phyloP scores from a whole-genome alignment of 2,113 vertebrate genomes.

The Athene cunicularia region DNA sequence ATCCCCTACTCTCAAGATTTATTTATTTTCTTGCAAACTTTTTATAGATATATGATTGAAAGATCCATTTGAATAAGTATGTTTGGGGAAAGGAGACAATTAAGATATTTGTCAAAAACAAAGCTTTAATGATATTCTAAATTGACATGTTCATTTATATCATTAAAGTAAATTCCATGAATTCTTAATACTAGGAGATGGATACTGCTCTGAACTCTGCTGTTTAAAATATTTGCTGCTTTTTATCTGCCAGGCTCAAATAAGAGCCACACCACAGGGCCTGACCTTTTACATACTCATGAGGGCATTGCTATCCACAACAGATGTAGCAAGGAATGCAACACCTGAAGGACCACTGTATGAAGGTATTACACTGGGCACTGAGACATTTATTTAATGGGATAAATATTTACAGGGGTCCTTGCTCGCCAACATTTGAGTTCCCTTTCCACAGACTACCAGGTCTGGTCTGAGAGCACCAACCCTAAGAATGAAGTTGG shows the following conservation, averaged over 20 bases:
- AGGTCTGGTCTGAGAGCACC: not conserved
- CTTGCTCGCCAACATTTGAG: not conserved
- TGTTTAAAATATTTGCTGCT: not conserved
- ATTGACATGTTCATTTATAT: not conserved
- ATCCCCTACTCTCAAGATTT: not conserved
- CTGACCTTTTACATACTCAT: not conserved
- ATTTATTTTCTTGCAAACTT: not conserved
- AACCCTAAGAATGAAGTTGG: not conserved
- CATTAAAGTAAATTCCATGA: not conserved
- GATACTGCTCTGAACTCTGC: not conserved
- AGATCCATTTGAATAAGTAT: not conserved
- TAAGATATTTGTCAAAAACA: not conserved
- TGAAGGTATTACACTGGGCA: not conserved
- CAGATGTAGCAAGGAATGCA: not conserved
- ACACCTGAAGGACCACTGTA: not conserved
- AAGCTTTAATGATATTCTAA: not conserved
- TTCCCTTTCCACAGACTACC: not conserved
- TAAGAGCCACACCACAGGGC: not conserved
- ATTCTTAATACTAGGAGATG: not conserved
- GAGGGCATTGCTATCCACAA: not conserved
- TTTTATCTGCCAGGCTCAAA: not conserved
- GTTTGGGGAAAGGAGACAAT: not conserved
- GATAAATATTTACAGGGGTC: not conserved
- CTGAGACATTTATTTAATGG: not conserved
- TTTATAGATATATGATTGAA: not conserved